Base-by-base conservation (phyloP, 2,797 vertebrate genomes). In the Falco concolor region DNA sequence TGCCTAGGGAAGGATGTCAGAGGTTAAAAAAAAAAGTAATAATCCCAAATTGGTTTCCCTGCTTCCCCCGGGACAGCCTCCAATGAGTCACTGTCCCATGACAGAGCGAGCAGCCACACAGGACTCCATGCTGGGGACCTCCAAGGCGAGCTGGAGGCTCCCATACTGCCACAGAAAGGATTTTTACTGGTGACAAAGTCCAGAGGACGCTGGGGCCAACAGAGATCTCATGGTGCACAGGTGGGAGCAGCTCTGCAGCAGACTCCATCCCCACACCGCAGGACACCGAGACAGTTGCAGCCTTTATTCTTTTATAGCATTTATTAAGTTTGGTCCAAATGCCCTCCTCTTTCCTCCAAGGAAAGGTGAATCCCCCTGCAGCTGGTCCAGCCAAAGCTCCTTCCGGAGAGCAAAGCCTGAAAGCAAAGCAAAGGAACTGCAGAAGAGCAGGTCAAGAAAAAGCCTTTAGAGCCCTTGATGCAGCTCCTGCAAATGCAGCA, bases 181-280 rank as follows among this genome's bases (percentile, higher is more conserved):
- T 17, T 67, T 87, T 53, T 6, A 4, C 28, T 14, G 52, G 32
- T 42, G 52, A 4, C 10, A 34, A 24, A 32, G 47, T 25, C 13
- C 3, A 23, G 28, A 60, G 64, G 73, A 16, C 27, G 42, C 60
- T 24, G 84, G 63, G 49, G n/a, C 36, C 20, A 40, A 6, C 0
- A 9, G 65, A 60, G 10, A 11, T 13, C 15, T 25, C 47, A 4
- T 30, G 1, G 1, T 0, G n/a, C 2, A 1, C 1, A 0, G 20
- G n/a, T 4, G 17, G 54, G 30, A 47, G 11, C 59, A 54, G 23
- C 63, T 54, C 81, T 7, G 34, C 44, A 18, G 45, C 28, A 24
- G 67, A 47, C 36, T 12, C 75, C 50, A 22, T 4, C 44, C 25
- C 23, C 6, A 18, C 27, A 1, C 50, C 2, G 24, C 5, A 44